Percentiles rank a stretch among this genome's conserved stretches.
Conservation (phyloP, 2,888 invertebrate genomes). For the Lapara coniferarum region DNA sequence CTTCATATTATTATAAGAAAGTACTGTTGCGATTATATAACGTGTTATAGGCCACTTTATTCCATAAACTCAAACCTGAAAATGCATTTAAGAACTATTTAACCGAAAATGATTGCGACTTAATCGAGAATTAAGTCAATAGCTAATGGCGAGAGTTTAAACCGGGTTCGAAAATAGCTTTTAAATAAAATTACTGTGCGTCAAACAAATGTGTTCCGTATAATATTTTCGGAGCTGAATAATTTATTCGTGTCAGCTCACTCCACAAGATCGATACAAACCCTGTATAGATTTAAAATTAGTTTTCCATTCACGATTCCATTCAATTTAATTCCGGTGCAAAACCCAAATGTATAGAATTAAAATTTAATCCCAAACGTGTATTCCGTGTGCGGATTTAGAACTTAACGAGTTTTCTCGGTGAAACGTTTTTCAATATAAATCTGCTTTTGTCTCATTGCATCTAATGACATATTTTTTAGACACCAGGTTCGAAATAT, state of each 20-base stretch:
- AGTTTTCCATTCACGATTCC: conserved; percentile 22
- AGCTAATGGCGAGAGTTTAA: neutral
- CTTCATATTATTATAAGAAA: too few species aligned
- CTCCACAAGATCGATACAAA: conserved; percentile 15
- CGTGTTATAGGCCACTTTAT: too few species aligned
- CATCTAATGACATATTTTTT: neutral
- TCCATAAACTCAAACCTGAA: too few species aligned
- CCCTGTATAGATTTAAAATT: conserved; percentile 21
- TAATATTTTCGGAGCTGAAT: conserved; percentile 19
- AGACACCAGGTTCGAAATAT: neutral
- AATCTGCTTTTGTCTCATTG: neutral
- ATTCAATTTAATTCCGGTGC: conserved; percentile 22
- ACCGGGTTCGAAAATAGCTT: conserved; percentile 2
- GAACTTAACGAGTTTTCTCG: conserved; percentile 27
- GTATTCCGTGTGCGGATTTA: conserved; percentile 17
- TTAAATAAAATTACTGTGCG: conserved; percentile 6
- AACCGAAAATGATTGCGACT: neutral
- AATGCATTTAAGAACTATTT: neutral
- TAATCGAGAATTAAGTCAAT: neutral
- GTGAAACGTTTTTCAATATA: conserved; percentile 21
- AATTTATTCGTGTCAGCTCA: conserved; percentile 21
- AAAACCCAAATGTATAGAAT: conserved; percentile 23
- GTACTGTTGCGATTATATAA: too few species aligned
- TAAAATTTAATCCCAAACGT: conserved; percentile 19
- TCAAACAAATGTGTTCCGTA: conserved; percentile 6